A percentile compares a stretch with the other conserved stretches of the same genome.
Conservation (phyloP, 2,888 invertebrate species). For the Caradrina clavipalpis region DNA sequence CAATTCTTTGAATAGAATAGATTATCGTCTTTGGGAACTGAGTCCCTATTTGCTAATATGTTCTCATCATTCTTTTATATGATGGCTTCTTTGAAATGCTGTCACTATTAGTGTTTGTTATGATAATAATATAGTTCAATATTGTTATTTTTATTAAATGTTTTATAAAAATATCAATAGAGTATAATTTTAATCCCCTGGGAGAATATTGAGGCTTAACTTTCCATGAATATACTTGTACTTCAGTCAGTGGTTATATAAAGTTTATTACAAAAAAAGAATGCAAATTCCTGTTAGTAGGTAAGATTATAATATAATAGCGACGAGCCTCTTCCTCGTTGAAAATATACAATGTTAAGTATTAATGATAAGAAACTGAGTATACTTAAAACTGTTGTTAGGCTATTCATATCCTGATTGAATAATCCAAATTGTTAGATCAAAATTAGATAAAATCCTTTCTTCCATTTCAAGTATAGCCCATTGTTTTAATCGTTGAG, state of each 20-base stretch:
- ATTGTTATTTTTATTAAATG: slow-evolving; percentile 25
- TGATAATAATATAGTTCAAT: slow-evolving; percentile 30
- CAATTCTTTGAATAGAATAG: slow-evolving; percentile 50
- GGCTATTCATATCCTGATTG: slow-evolving; percentile 42
- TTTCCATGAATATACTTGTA: not conserved
- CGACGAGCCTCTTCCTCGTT: too few relatives aligned
- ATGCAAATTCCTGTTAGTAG: not conserved
- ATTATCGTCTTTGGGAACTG: slow-evolving; percentile 23
- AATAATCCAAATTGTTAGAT: slow-evolving; percentile 60
- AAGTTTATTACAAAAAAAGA: too few relatives aligned
- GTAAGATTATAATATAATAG: not conserved
- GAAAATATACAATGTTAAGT: not conserved
- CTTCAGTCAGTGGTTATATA: too few relatives aligned
- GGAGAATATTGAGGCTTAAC: not conserved
- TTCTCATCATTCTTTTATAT: slow-evolving; percentile 10
- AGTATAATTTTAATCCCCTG: slow-evolving; percentile 3
- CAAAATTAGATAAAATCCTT: slow-evolving; percentile 55
- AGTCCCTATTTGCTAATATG: slow-evolving; percentile 18
- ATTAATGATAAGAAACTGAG: not conserved
- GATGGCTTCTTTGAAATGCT: slow-evolving; percentile 5
- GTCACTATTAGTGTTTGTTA: slow-evolving; percentile 27
- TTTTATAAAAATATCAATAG: not conserved
- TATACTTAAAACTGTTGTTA: slow-evolving; percentile 9
- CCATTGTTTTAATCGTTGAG: slow-evolving; percentile 61
- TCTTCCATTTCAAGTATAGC: slow-evolving; percentile 52